These are phyloP conservation scores for Himalopsyche phryganea DNA, from an alignment of 1,140 invertebrate species.

Conservation along the genomic window DNA sequence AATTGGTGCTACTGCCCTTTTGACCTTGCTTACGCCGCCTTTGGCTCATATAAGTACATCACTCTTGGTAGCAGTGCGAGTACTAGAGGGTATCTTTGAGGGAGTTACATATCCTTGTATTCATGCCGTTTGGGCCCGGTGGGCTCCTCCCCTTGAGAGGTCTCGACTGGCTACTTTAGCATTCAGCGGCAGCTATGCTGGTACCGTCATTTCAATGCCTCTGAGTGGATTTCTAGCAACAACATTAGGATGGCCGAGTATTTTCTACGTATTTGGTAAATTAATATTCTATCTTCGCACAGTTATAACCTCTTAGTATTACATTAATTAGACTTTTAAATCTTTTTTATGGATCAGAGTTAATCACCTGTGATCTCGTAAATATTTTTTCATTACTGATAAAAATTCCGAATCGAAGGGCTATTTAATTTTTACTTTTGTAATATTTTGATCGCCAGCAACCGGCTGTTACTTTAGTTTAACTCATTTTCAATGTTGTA, in stretches of 20 bases:
- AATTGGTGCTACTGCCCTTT: slow-evolving; percentile 72
- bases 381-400: too few species aligned
- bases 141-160: slow-evolving; percentile 83
- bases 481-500: too few species aligned
- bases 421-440: too few species aligned
- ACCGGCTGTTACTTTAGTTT: too few species aligned
- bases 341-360: too few species aligned
- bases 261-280: slow-evolving; percentile 86
- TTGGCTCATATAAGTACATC: slow-evolving; percentile 68
- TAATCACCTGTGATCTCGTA: too few species aligned
- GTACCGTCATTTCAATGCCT: slow-evolving; percentile 77
- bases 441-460: too few species aligned
- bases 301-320: too few species aligned
- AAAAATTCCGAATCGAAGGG: too few species aligned
- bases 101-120: slow-evolving; percentile 89
- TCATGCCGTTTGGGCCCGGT: slow-evolving; percentile 81
- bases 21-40: slow-evolving; percentile 80
- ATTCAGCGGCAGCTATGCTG: slow-evolving; percentile 79
- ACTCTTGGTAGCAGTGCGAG: slow-evolving; percentile 68
- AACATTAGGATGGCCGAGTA: slow-evolving; percentile 75
- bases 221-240: slow-evolving; percentile 69
- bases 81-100: slow-evolving; percentile 84
- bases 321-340: too few species aligned
- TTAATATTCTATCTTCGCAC: too few species aligned
- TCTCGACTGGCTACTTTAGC: slow-evolving; percentile 73